Percentiles rank a stretch among this genome's conserved stretches.
These are phyloP conservation scores for Rapana venosa DNA, from an alignment of 2,888 invertebrate species.

Conservation along the genomic window DNA sequence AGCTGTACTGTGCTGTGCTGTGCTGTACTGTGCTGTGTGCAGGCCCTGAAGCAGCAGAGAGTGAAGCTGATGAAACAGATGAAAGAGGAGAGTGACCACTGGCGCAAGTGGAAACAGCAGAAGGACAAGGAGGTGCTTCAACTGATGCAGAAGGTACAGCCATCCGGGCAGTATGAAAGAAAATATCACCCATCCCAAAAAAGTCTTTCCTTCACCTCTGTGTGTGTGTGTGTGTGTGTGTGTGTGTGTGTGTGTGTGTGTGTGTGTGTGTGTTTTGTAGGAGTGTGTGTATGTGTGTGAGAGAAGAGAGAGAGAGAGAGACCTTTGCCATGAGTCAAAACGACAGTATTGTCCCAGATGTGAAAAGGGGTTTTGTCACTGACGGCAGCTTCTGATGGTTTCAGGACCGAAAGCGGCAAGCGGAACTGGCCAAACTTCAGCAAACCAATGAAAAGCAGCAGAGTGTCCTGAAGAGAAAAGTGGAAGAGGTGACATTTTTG, in stretches of 20 bases:
- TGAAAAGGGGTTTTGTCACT: not conserved
- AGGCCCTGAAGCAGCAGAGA: slow-evolving; percentile 87
- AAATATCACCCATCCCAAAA: too few relatives aligned
- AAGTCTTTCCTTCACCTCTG: not conserved
- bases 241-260: too few relatives aligned
- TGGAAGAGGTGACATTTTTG: slow-evolving; percentile 82
- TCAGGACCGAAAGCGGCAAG: slow-evolving; percentile 87
- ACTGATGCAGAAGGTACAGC: slow-evolving; percentile 85
- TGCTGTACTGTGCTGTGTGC: slow-evolving; percentile 24
- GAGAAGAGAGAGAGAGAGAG: not conserved
- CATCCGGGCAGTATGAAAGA: too few relatives aligned
- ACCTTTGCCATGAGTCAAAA: not conserved
- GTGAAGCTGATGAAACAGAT: slow-evolving; percentile 90
- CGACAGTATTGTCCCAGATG: not conserved
- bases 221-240: not conserved
- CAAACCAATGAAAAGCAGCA: slow-evolving; percentile 88
- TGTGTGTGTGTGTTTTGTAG: too few relatives aligned
- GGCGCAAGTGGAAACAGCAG: slow-evolving; percentile 88
- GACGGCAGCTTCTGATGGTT: not conserved
- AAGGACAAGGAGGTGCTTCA: slow-evolving; percentile 89
- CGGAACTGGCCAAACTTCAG: slow-evolving; percentile 89
- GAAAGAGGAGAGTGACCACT: slow-evolving; percentile 90
- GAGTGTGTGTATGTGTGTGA: not conserved
- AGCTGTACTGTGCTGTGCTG: too few relatives aligned
- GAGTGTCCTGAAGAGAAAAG: slow-evolving; percentile 90